Percentiles rank a stretch among this genome's conserved stretches.
These are phyloP conservation scores for Lasioglossum figueresi DNA, from an alignment of 2,888 invertebrate species.

Conservation along the genomic window DNA sequence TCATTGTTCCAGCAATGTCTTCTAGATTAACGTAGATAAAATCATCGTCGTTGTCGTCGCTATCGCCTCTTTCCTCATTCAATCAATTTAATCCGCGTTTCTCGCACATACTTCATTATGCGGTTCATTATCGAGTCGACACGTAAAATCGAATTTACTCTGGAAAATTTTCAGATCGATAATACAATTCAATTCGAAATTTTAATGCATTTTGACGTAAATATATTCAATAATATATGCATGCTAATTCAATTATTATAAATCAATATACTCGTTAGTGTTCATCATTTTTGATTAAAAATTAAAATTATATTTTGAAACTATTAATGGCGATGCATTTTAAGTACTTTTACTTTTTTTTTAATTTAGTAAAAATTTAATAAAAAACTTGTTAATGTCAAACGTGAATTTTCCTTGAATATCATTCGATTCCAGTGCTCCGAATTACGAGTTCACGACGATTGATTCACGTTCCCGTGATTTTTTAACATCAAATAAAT, in stretches of 20 bases:
- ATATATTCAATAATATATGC: neutral
- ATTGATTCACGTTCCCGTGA: conserved; percentile 65
- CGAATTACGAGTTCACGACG: conserved; percentile 53
- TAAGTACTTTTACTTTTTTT: neutral
- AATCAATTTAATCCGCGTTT: conserved; percentile 43
- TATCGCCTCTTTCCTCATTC: conserved; percentile 53
- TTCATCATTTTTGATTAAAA: neutral
- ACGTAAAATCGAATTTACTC: conserved; percentile 64
- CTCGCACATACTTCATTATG: conserved; percentile 15
- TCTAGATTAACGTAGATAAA: conserved; percentile 81
- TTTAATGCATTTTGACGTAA: neutral
- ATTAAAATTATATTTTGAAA: neutral
- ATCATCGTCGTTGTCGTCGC: conserved; percentile 75
- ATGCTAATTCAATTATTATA: neutral
- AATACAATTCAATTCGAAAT: neutral
- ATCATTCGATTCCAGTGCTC: conserved; percentile 63
- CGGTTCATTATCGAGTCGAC: conserved; percentile 27
- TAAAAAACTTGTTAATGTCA: neutral
- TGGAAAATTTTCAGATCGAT: conserved; percentile 9
- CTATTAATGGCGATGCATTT: neutral
- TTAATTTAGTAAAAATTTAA: neutral
- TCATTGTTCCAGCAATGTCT: conserved; percentile 83
- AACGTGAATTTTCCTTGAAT: conserved; percentile 35
- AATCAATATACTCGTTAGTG: neutral
- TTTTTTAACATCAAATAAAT: conserved; percentile 74